phyloP scores from a whole-genome alignment of 2,888 invertebrate species.

The Maniola hyperantus region DNA sequence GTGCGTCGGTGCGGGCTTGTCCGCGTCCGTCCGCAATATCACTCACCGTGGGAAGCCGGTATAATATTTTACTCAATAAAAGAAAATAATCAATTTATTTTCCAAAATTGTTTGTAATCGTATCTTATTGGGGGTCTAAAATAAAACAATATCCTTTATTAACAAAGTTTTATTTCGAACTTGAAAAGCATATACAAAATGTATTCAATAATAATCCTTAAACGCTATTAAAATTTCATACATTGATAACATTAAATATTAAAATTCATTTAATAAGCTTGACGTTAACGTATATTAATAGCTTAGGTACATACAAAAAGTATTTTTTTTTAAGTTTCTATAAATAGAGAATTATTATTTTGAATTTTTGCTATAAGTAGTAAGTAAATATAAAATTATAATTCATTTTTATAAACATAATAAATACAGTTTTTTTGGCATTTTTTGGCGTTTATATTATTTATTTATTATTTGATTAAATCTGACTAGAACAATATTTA shows the following conservation, averaged over 20 bases:
- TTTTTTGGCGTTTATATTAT: slow-evolving; percentile 25
- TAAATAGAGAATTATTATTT: neutral
- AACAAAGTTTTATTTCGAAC: slow-evolving; percentile 49
- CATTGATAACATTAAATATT: slow-evolving; percentile 27
- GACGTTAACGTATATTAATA: slow-evolving; percentile 17
- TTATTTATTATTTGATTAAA: slow-evolving; percentile 27
- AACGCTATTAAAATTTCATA: slow-evolving; percentile 20
- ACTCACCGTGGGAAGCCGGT: no score
- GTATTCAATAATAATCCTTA: slow-evolving; percentile 29
- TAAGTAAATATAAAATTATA: no score
- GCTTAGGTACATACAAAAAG: slow-evolving; percentile 12
- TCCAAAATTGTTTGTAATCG: no score
- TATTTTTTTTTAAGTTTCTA: neutral
- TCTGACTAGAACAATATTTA: slow-evolving; percentile 32
- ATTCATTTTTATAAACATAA: neutral
- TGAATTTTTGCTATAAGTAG: neutral
- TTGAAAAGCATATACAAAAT: slow-evolving; percentile 50
- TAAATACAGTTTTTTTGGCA: slow-evolving; percentile 32
- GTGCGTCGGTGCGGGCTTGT: no score
- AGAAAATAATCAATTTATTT: no score
- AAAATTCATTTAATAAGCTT: slow-evolving; percentile 25
- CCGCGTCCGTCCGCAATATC: no score
- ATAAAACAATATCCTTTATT: slow-evolving; percentile 44
- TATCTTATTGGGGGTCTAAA: slow-evolving; percentile 5
- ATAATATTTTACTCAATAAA: no score